phyloP scores from a whole-genome alignment of 2,888 invertebrate species.

The Orchestes rusci region DNA sequence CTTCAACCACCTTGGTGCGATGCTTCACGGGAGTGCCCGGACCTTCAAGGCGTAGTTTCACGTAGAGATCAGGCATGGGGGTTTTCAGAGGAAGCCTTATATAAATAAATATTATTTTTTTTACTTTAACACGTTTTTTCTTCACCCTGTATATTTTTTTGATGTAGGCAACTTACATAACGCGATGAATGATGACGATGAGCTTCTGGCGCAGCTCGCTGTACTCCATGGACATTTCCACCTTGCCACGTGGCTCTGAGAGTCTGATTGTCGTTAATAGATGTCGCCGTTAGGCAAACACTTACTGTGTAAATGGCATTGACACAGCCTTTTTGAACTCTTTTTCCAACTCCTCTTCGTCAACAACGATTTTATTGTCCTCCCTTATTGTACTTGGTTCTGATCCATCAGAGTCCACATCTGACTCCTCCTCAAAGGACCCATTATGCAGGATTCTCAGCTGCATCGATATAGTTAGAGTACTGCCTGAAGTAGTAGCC shows the following conservation, averaged over 20 bases:
- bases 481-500: conserved; percentile 65
- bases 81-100: conserved; percentile 75
- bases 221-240: conserved; percentile 75
- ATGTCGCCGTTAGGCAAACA: no score
- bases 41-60: conserved; percentile 74
- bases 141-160: no score
- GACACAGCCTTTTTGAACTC: no score
- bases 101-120: conserved; percentile 27
- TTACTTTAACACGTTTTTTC: background rate
- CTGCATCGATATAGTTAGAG: conserved; percentile 65
- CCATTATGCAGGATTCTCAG: conserved; percentile 47
- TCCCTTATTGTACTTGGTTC: background rate
- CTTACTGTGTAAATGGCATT: no score
- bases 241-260: conserved; percentile 52
- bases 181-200: conserved; percentile 74
- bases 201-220: conserved; percentile 72
- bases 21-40: conserved; percentile 69
- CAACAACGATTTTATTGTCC: conserved; percentile 4
- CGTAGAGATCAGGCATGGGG: conserved; percentile 83
- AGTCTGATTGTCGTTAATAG: no score
- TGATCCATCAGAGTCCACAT: conserved; percentile 28
- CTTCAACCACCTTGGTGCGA: conserved; percentile 51
- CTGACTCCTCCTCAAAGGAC: conserved; percentile 30
- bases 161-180: conserved; percentile 57
- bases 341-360: no score